Evolutionary conservation across 1,140 invertebrate genomes (phyloP), one percentile per base, ranked within the genome.

Genomic region (Zaprionus davidi): DNA sequence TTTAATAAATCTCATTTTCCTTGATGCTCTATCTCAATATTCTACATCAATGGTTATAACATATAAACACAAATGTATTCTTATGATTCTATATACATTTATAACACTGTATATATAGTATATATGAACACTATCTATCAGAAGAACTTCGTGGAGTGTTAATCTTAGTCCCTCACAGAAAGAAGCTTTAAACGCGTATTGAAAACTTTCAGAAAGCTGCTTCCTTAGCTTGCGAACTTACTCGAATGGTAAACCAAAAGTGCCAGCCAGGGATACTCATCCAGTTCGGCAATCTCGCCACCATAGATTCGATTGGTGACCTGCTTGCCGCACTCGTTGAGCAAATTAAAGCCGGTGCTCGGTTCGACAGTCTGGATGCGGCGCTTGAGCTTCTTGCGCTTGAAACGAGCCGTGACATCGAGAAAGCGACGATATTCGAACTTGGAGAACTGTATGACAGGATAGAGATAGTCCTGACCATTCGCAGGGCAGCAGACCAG

Each of bases 241-340:
- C 92, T 91, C 63, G 92, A 91, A 49, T 93, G 90, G 72, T 97
- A 96, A 71, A 95, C 94, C 17, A 97, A 81, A 2, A 96, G 86
- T 0, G 94, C 95, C 94, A 96, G 95, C 96, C 96, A 97, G 0
- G 96, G 96, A 85, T 93, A 94, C 70, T 94, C 94, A 36, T 93
- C 93, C 15, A 94, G 65, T 36, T 93, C 93, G 3, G 94, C 92
- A 20, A 91, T 91, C 69, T 94, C 92, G 3, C 94, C 94, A 2
- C 94, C 94, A 69, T 93, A 92, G 60, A 94, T 94, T 49, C 92
- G 91, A 72, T 93, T 91, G 15, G 82, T 79, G 5, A 82, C 78
- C 72, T 83, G 81, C 17, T 92, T 81, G 58, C 93, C 93, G 46
- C 94, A 94, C 15, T 93, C 92, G 20, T 88, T 90, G 17, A 81